Evolutionary conservation across 2,797 vertebrate genomes (phyloP), one percentile per base, ranked within the genome.

Genomic region (Notolabrus celidotus): DNA sequence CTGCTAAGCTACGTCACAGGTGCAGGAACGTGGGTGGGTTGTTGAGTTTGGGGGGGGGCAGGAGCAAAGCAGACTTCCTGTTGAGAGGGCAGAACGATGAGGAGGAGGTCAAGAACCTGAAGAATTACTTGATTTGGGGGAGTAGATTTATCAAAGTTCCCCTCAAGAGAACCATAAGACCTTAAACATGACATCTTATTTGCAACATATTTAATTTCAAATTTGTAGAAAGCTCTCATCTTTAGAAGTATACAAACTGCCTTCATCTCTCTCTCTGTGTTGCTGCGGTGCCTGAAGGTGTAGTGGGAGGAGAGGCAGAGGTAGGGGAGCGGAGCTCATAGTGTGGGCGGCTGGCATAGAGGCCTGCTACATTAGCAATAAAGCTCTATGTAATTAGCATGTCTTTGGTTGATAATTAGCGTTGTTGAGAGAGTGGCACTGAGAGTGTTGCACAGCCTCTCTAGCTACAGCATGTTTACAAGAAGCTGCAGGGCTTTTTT

Each of bases 331-430:
- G 70, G 72, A 89, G 91, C 93, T 89, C 80, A 90, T 77, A 58
- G 74, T 70, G 87, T 94, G 92, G 92, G 92, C 92, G 95, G 92
- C 93, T 95, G 89, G 92, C 94, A 92, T 90, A 92, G 90, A 92
- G 92, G 94, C 93, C 92, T 90, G 91, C 93, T 92, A 91, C 94
- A 95, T 95, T 95, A 95, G 93, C 91, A 95, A 94, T 95, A 95
- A 95, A 95, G 92, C 93, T 94, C 93, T 93, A 89, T 90, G 83
- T 96, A 96, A 97, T 96, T 96, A 95, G 94, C 93, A 87, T 95
- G 92, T 94, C 93, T 96, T 96, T 94, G 93, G 92, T 94, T 93
- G 93, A 94, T 96, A 96, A 95, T 97, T 97, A 97, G 93, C 90
- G 85, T 92, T 92, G 88, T 92, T 92, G 87, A 92, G 95, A 92